Base-by-base conservation (phyloP, 2,113 vertebrate genomes). In the Passer montanus region DNA sequence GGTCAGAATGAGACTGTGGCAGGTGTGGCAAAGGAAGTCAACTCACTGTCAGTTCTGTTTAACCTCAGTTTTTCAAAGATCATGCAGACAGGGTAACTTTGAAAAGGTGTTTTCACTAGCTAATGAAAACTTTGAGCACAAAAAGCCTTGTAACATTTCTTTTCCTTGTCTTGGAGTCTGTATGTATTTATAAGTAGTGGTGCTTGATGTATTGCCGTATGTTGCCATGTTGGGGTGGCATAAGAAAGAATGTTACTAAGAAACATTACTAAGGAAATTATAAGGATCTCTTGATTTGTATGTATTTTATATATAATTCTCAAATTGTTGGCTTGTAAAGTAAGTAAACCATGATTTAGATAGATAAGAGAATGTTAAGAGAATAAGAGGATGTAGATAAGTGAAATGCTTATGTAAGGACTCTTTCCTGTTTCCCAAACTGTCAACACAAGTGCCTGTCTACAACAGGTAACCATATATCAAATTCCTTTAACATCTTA, bases 131-230 rank as follows among this genome's bases (percentile, higher is more conserved):
- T 52, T 77, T 13, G 27, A 91, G 17, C 58, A 46, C 33, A n/a
- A 58, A 14, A 83, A 72, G 7, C 31, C 19, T 47, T 39, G 4
- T 0, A 70, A 20, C 12, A 3, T 69, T 80, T 3, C 0, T 15
- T 76, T 89, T 53, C 17, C 31, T 33, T 81, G 9, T 35, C 31
- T 81, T 73, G 31, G 12, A 72, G 7, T 74, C 35, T 22, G 0
- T 64, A 13, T 10, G 2, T 76, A 28, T 44, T 44, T 76, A 13
- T 75, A 47, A 68, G 33, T 14, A 37, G 15, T 37, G 5, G 11
- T 83, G 20, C 43, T 44, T 27, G 55, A 1, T 43, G 7, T 52
- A 3, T 53, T 91, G 31, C 6, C 6, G 1, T 33, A 12, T 22
- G 12, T 39, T 84, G 41, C 50, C 15, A 20, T 22, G 16, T 69